These are phyloP conservation scores for Nipponacmea schrenckii DNA, from an alignment of 2,888 invertebrate genomes.

Conservation along the genomic window DNA sequence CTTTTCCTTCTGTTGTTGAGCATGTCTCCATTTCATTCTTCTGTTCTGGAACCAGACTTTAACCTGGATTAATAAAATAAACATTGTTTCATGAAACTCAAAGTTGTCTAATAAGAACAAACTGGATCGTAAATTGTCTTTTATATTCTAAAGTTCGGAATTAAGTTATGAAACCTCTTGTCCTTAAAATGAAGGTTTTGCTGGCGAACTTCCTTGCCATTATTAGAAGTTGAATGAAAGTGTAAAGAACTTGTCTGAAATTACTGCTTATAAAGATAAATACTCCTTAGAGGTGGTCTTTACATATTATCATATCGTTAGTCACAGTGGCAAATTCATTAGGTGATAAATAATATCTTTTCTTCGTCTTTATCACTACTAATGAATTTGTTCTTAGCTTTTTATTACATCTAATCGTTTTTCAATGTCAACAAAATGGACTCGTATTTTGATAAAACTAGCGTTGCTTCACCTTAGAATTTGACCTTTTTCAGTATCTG, in stretches of 20 bases:
- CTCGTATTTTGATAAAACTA: not conserved
- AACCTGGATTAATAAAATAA: constrained; percentile 75
- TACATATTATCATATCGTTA: not conserved
- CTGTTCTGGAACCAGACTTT: constrained; percentile 77
- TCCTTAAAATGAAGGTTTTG: too few relatives aligned
- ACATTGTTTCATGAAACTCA: too few relatives aligned
- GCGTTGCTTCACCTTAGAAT: not conserved
- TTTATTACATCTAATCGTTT: constrained; percentile 8
- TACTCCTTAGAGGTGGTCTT: not conserved
- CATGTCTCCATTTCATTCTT: constrained; percentile 88
- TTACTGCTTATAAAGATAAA: too few relatives aligned
- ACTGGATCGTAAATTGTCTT: too few relatives aligned
- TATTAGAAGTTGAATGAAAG: too few relatives aligned
- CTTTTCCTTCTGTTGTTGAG: constrained; percentile 43
- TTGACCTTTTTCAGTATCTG: not conserved
- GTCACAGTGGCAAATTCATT: constrained; percentile 4
- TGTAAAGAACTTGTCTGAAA: too few relatives aligned
- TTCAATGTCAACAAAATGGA: constrained; percentile 4
- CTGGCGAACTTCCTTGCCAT: too few relatives aligned
- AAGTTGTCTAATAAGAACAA: too few relatives aligned
- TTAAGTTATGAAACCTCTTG: too few relatives aligned
- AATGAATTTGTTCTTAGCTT: constrained; percentile 6
- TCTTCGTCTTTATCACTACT: not conserved
- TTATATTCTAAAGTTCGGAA: too few relatives aligned
- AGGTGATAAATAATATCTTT: not conserved